Evolutionary conservation across 2,888 invertebrate genomes (phyloP).

Genomic region (Empis livida): DNA sequence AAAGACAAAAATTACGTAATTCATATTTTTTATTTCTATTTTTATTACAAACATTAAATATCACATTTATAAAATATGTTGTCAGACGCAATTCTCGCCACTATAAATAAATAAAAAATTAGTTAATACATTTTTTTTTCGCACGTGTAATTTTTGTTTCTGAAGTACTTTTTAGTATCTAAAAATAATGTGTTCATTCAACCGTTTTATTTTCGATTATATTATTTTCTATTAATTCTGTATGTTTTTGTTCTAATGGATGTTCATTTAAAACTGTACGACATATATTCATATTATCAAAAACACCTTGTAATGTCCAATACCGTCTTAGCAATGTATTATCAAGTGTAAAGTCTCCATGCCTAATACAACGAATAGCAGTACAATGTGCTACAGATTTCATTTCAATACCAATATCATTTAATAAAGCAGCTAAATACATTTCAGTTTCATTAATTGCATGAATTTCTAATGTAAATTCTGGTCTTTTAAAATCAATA

Average conservation of each 20-base stretch:
- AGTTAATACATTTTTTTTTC: no score
- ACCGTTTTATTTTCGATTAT: no score
- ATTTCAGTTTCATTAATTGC: conserved; percentile 72
- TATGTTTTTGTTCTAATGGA: conserved; percentile 23
- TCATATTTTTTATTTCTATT: no score
- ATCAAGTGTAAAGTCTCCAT: conserved; percentile 66
- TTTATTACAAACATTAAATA: no score
- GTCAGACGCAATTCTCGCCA: no score
- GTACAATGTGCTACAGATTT: conserved; percentile 70
- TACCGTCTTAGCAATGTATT: conserved; percentile 69
- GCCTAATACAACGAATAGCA: conserved; percentile 65
- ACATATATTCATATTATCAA: conserved; percentile 50
- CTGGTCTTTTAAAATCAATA: conserved; percentile 64
- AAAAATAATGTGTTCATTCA: no score
- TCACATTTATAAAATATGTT: no score
- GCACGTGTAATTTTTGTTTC: no score
- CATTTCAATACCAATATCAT: conserved; percentile 69
- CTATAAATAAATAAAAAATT: no score
- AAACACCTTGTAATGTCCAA: conserved; percentile 59
- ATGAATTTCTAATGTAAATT: conserved; percentile 80
- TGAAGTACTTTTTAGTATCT: no score
- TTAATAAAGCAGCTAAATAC: conserved; percentile 63
- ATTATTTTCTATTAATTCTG: conserved; percentile 18
- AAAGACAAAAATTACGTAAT: no score
- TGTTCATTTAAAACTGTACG: conserved; percentile 36